Conservation (phyloP, 2,113 vertebrate species). For the Chloroceryle aenea region DNA sequence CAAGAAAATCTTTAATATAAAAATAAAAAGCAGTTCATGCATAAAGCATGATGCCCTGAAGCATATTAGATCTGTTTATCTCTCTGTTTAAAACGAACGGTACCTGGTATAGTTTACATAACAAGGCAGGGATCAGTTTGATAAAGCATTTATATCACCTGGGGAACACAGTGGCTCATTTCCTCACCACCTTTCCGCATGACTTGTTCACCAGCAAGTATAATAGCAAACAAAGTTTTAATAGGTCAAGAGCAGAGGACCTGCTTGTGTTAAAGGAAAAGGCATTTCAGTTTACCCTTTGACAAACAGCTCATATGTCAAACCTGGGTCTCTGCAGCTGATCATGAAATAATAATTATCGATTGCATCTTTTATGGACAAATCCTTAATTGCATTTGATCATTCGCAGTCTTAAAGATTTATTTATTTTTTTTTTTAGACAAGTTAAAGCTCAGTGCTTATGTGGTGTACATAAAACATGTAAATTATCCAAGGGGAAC, state of each 20-base stretch:
- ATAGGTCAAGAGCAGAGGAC: slow-evolving; percentile 76
- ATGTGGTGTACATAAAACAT: background rate
- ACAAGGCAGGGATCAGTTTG: slow-evolving; percentile 84
- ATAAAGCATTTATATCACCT: slow-evolving; percentile 83
- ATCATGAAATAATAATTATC: slow-evolving; percentile 54
- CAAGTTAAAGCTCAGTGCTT: background rate
- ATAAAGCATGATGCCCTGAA: slow-evolving; percentile 84
- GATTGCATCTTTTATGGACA: slow-evolving; percentile 38
- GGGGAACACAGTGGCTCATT: slow-evolving; percentile 78
- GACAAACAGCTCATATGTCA: slow-evolving; percentile 56
- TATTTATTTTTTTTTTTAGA: background rate
- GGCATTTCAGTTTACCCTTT: slow-evolving; percentile 19
- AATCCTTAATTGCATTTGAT: slow-evolving; percentile 48
- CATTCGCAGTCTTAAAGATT: slow-evolving; percentile 6
- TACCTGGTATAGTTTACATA: slow-evolving; percentile 84
- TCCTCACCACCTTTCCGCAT: slow-evolving; percentile 80
- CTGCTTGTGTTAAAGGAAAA: slow-evolving; percentile 43
- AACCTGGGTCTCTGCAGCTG: slow-evolving; percentile 31
- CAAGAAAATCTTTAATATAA: slow-evolving; percentile 79
- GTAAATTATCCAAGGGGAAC: background rate
- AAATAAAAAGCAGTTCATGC: slow-evolving; percentile 84
- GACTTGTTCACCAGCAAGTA: slow-evolving; percentile 75
- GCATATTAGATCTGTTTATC: slow-evolving; percentile 86
- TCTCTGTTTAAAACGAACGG: slow-evolving; percentile 80
- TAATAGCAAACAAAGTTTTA: slow-evolving; percentile 84